Evolutionary conservation across 2,797 vertebrate species (phyloP).

Genomic region (Lerista edwardsae): DNA sequence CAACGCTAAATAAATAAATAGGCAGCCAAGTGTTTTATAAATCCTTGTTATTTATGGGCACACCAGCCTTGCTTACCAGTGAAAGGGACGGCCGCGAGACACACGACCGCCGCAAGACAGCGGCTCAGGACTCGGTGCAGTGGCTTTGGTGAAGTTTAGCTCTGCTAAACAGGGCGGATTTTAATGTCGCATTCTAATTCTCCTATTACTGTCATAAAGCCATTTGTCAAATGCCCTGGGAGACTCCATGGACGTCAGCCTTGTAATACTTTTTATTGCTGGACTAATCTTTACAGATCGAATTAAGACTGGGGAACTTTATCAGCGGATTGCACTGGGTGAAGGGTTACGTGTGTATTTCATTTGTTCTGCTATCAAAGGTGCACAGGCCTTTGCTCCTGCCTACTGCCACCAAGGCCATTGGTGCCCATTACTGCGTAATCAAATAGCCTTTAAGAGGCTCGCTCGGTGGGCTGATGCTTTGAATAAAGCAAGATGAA

Average conservation of each 20-base stretch:
- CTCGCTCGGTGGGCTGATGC: slow-evolving; percentile 36
- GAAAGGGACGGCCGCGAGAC: neutral
- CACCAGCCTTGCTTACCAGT: neutral
- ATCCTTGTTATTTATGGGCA: slow-evolving; percentile 28
- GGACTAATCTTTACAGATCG: slow-evolving; percentile 78
- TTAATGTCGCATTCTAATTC: slow-evolving; percentile 79
- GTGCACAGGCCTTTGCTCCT: slow-evolving; percentile 22
- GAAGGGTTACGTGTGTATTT: slow-evolving; percentile 42
- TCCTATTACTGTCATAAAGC: slow-evolving; percentile 82
- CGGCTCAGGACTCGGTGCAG: slow-evolving; percentile 9
- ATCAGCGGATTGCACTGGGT: slow-evolving; percentile 45
- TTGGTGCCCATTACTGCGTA: slow-evolving; percentile 4
- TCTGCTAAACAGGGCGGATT: slow-evolving; percentile 55
- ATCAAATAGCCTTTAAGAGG: slow-evolving; percentile 47
- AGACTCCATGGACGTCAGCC: slow-evolving; percentile 49
- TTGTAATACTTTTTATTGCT: slow-evolving; percentile 57
- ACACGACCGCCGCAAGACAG: neutral
- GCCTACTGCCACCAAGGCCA: neutral
- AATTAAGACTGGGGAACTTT: slow-evolving; percentile 74
- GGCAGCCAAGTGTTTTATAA: neutral
- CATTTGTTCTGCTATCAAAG: neutral
- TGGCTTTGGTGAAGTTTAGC: slow-evolving; percentile 16
- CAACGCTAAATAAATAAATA: slow-evolving; percentile 3
- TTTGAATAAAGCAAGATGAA: slow-evolving; percentile 44
- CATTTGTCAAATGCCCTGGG: slow-evolving; percentile 76